Evolutionary conservation across 2,888 invertebrate genomes (phyloP).

Genomic region (Spicauda simplicius): DNA sequence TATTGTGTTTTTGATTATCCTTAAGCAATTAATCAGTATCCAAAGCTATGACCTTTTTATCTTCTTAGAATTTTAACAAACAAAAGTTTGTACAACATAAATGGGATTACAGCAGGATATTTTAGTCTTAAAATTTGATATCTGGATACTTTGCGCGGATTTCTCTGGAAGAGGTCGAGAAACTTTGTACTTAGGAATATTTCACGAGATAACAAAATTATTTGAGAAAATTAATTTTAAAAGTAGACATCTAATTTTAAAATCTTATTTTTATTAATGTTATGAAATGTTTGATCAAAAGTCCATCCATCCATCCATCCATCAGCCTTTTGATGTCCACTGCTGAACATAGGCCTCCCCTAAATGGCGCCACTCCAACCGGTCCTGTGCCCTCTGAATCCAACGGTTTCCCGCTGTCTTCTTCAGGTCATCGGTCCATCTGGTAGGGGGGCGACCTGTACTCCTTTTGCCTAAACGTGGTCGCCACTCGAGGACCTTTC

Average conservation of each 20-base stretch:
- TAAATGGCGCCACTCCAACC: no score
- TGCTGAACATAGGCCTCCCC: no score
- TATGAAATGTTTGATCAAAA: no score
- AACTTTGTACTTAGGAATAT: slow-evolving; percentile 3
- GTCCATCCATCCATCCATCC: no score
- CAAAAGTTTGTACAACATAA: slow-evolving; percentile 21
- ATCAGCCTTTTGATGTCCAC: no score
- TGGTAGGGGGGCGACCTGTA: no score
- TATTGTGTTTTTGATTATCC: slow-evolving; percentile 2
- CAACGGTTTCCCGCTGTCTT: no score
- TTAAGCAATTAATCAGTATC: slow-evolving; percentile 14
- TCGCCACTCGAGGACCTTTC: no score
- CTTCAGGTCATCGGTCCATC: no score
- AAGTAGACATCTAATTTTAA: background rate
- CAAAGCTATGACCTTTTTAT: slow-evolving; percentile 25
- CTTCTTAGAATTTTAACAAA: slow-evolving; percentile 14
- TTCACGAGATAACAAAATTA: background rate
- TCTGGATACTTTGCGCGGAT: slow-evolving; percentile 5
- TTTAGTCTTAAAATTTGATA: slow-evolving; percentile 31
- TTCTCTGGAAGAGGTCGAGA: background rate
- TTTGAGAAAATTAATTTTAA: background rate
- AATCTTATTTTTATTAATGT: no score
- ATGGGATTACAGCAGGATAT: slow-evolving; percentile 24
- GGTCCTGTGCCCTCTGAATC: no score
- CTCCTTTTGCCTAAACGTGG: no score